Base-by-base conservation (phyloP, 2,888 invertebrate genomes). In the Acrobasis consociella region DNA sequence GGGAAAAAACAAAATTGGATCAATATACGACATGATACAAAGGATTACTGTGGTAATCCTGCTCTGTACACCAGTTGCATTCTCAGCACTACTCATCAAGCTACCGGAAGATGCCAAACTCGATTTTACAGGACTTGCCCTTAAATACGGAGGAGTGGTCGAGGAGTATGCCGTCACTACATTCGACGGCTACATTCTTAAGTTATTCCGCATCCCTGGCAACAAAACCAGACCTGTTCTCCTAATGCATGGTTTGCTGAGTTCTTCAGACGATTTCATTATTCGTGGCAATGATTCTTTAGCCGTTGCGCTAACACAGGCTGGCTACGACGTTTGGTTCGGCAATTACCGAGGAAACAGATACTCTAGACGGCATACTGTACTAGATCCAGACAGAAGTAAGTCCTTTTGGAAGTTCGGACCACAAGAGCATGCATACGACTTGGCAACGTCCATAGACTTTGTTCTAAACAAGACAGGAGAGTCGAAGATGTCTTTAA, bases 401-500 rank as follows among this genome's bases (percentile, higher is more conserved):
- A 1, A 9, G 9, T 10, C 58, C 10, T 58, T 58, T n/a, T 58
- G 58, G 58, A 15, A 58, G 10, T 65, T 39, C 17, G 59, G 53
- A 13, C 51, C 92, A 86, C 94, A 96, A 76, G 95, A 96, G 76
- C 94, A 95, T 77, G 96, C 95, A 0, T 68, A 80, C 13, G 97
- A 97, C 76, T 67, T 96, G 0, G 94, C 96, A 1, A 93, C 95
- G 0, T 94, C 93, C 80, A 93, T 84, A 9, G 81, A 85, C 58
- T 73, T 67, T 16, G 65, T 83, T 5, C 53, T 82, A 5, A 59
- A 70, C 0, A 53, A 65, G 2, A 95, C 95, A 0, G 87, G 91
- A 0, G 85, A 91, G 42, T 65, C 86, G 1, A 81, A 93, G 56
- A 64, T 96, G 0, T 93, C 93, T 65, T 94, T 95, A 73, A 79